Evolutionary conservation across 2,888 invertebrate genomes (phyloP), one percentile per base, ranked within the genome.

Genomic region (Tryphoninae sp.): DNA sequence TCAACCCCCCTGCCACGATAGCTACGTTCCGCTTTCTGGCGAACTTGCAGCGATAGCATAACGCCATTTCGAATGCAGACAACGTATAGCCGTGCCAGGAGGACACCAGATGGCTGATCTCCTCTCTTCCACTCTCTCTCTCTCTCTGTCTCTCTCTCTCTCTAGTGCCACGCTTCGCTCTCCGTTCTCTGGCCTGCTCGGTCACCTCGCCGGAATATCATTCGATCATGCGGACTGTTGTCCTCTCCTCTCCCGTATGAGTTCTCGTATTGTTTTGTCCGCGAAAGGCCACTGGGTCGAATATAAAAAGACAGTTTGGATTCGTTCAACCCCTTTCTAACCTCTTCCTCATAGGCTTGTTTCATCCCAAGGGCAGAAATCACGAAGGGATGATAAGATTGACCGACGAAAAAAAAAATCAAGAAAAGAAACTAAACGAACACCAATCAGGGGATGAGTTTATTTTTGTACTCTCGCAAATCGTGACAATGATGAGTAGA

Each of bases 51-150:
- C 76, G 72, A 72, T 58, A 69, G 80, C 83, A 58, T 26, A 78
- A 69, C 78, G 82, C 65, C 77, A 84, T 85, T 84, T 86, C 83
- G 82, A 80, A 84, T 84, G 86, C 83, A 84, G 73, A 83, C 75
- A 84, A 84, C 85, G 84, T 82, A 71, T 78, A 59, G 61, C 75
- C 68, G 53, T 11, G 23, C 19, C 62, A 59, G 55, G 55, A 55
- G 68, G 76, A 76, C 75, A 65, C 79, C 82, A 82, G 82, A 82
- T 82, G 82, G 76, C 55, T 45, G 22, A 26, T 45, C 71, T 51
- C 19, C 19, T 19, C 19, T 19, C 19, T 19, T 1, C 19, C 19
- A 1, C 53, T 22, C 51, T 45, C 6, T 45, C 45, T 45, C 45
- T 13, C 45, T 45, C 11, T 45, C 45, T 45, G 1, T 45, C 45